Conservation (phyloP, 2,888 invertebrate genomes). For the Torymus aiolomorphi region DNA sequence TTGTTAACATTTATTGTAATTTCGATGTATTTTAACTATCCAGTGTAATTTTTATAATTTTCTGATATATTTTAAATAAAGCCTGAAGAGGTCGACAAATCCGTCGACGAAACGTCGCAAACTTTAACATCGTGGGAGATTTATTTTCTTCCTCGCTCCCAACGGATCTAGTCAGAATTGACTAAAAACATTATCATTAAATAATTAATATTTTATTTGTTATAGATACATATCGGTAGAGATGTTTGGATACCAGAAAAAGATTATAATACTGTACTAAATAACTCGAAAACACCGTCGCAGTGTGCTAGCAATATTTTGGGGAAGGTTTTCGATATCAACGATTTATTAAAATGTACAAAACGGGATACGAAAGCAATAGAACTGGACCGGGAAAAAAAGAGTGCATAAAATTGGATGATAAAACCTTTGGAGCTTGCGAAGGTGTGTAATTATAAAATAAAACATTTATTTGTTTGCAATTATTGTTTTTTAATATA, state of each 20-base stretch:
- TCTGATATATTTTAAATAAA: no score
- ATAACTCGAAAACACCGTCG: neutral
- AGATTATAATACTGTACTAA: neutral
- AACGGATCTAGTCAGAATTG: no score
- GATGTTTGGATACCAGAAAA: neutral
- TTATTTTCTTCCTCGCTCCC: no score
- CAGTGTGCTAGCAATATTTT: neutral
- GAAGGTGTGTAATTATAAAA: neutral
- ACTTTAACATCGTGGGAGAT: no score
- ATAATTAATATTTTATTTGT: neutral
- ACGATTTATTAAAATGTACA: neutral
- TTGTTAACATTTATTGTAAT: no score
- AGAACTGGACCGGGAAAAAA: neutral
- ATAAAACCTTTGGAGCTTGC: neutral
- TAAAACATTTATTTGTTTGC: neutral
- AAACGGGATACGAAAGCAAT: neutral
- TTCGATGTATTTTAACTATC: no score
- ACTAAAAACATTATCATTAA: neutral
- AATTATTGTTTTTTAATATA: neutral
- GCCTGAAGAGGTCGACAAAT: no score
- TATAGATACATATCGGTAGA: neutral
- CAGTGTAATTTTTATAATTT: no score
- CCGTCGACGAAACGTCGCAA: no score
- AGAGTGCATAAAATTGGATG: neutral
- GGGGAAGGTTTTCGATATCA: neutral